Evolutionary conservation across 2,113 vertebrate genomes (phyloP), one percentile per base, ranked within the genome.

Genomic region (Brachirus orientalis): DNA sequence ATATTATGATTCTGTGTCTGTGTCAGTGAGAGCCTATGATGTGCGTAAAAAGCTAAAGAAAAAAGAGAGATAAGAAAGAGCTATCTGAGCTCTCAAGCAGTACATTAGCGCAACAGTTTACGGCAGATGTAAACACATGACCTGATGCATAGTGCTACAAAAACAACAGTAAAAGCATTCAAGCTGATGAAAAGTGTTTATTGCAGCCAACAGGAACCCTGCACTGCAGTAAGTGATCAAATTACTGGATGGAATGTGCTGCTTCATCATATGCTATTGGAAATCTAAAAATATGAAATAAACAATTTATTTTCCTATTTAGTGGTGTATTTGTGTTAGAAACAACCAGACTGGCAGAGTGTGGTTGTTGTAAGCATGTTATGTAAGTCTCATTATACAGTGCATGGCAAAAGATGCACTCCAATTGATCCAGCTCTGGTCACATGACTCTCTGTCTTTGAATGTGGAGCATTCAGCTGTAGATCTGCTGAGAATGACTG

Each of bases 331-430:
- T 61, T 67, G 60, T 68, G 14, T 63, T 48, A 8, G 18, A 62
- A 72, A 60, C 65, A 45, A 43, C 28, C 13, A 66, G 50, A 45
- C 46, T 50, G 51, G 61, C 63, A 59, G 70, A 47, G 41, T 66
- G 72, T 35, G 17, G 7, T 20, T 1, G 55, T 48, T 63, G 75
- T 66, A 76, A 81, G 78, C 80, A 59, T 14, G 69, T 90, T 91
- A 87, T 75, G 79, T 80, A 90, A 90, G 69, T 67, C 60, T 86
- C 75, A 72, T 85, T 86, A 83, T 87, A 80, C 82, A 54, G 79
- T 60, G 75, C 81, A 66, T 44, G 68, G 81, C 64, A 75, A 86
- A 86, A 80, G 80, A 90, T 86, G 85, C 76, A 48, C 76, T 82
- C 63, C 5, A 71, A 90, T 90, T 41, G 89, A 90, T 90, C 84